phyloP scores from a whole-genome alignment of 2,113 vertebrate genomes.

The Dromaius novaehollandiae region DNA sequence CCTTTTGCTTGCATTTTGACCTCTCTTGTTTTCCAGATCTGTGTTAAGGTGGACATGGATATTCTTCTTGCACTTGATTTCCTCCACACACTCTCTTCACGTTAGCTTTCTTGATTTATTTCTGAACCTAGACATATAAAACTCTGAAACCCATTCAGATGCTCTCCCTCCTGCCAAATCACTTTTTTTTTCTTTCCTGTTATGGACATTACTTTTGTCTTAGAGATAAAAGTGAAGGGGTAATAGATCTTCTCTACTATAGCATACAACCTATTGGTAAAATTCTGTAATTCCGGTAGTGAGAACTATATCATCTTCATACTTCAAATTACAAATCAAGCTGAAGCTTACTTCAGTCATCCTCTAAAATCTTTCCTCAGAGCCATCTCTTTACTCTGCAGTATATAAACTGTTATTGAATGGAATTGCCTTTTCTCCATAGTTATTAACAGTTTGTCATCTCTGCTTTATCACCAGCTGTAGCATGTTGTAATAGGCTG shows the following conservation, averaged over 20 bases:
- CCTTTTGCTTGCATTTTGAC: neutral
- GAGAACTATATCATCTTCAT: neutral
- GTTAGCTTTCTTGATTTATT: conserved; percentile 19
- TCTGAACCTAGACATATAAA: neutral
- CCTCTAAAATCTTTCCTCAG: neutral
- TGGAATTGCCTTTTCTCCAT: conserved; percentile 10
- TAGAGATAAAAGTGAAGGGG: neutral
- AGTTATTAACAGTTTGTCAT: neutral
- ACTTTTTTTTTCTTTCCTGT: neutral
- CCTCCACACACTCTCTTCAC: neutral
- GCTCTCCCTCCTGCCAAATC: neutral
- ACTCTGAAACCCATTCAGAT: neutral
- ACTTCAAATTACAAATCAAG: neutral
- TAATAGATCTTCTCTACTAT: neutral
- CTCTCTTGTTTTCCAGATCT: neutral
- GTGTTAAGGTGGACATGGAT: neutral
- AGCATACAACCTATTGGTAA: neutral
- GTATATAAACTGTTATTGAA: conserved; percentile 18
- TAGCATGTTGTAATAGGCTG: neutral
- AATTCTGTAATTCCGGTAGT: neutral
- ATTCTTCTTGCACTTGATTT: neutral
- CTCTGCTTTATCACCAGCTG: conserved; percentile 2
- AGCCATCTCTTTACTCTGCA: neutral
- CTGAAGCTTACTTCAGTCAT: neutral
- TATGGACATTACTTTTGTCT: neutral